Conservation (phyloP, 2,888 invertebrate genomes). For the Amorpha juglandis region DNA sequence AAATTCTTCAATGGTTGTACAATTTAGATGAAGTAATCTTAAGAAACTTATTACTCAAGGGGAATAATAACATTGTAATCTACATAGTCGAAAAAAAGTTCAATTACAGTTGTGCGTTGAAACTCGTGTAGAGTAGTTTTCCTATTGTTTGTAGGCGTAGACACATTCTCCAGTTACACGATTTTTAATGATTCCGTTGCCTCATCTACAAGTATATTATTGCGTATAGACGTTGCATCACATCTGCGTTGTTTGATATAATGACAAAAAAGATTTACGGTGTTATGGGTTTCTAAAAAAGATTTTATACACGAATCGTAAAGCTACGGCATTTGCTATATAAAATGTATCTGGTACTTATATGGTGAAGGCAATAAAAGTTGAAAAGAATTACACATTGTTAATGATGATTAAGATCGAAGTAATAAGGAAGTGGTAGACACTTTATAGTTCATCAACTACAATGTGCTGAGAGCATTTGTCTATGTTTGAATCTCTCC, state of each 20-base stretch:
- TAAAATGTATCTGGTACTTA: not conserved
- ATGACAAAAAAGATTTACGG: slow-evolving; percentile 17
- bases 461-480: not conserved
- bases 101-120: slow-evolving; percentile 11
- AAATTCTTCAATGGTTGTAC: not conserved
- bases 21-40: not conserved
- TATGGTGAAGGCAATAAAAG: not conserved
- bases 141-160: slow-evolving; percentile 29
- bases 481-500: not conserved
- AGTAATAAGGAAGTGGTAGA: slow-evolving; percentile 6
- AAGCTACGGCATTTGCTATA: not conserved
- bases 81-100: slow-evolving; percentile 3
- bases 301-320: not conserved
- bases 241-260: slow-evolving; percentile 36
- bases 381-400: not conserved
- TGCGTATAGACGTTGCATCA: slow-evolving; percentile 49
- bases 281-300: slow-evolving; percentile 9
- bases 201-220: slow-evolving; percentile 43
- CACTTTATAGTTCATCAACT: not conserved
- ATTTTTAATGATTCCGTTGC: slow-evolving; percentile 50
- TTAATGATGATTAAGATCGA: slow-evolving; percentile 1
- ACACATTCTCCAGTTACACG: slow-evolving; percentile 40
- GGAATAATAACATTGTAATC: not conserved
- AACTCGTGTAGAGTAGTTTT: not conserved
- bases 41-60: not conserved